Evolutionary conservation across 2,113 vertebrate genomes (phyloP), one percentile per base, ranked within the genome.

Genomic region (Anthoscopus minutus): DNA sequence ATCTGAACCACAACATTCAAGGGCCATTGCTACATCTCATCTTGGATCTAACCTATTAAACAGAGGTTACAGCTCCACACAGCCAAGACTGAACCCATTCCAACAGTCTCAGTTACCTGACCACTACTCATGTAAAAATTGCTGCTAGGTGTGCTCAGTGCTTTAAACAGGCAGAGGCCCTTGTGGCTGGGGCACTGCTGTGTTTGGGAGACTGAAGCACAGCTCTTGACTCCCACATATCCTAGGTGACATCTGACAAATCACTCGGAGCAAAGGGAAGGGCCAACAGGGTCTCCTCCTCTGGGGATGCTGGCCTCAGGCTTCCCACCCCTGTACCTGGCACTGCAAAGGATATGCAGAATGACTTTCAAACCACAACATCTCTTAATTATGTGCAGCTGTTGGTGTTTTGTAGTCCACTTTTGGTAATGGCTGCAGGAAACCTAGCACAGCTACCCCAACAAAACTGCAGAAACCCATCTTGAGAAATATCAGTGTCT

Each of bases 91-190:
- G 57, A 67, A 47, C 7, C 58, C 10, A 64, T 61, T 69, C 38
- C 31, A 62, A 24, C 72, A 74, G 37, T 6, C 69, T 42, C 42
- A 3, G 1, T n/a, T 47, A 77, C n/a, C 30, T 64, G 61, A 33
- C 38, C 44, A 61, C 11, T 15, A 18, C 0, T 0, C 1, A 24
- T 1, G 3, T 31, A 85, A 67, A 64, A 67, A 64, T 1, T 30
- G 18, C 60, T 65, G 31, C 37, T 45, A 23, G 20, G 15, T 40
- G 31, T 35, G 27, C 27, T 91, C 44, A 37, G 37, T 48, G 16
- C 50, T 85, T 47, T 37, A 40, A 30, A 35, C 23, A 20, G 11
- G 42, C 37, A 84, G 72, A 82, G 31, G 15, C 56, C 30, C 33
- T 47, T 2, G 0, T 2, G 1, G 13, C 7, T 50, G 23, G 86